A percentile compares a stretch with the other conserved stretches of the same genome.
Evolutionary conservation across 1,140 invertebrate species (phyloP).

Genomic region (Akabosia matsudoensis): DNA sequence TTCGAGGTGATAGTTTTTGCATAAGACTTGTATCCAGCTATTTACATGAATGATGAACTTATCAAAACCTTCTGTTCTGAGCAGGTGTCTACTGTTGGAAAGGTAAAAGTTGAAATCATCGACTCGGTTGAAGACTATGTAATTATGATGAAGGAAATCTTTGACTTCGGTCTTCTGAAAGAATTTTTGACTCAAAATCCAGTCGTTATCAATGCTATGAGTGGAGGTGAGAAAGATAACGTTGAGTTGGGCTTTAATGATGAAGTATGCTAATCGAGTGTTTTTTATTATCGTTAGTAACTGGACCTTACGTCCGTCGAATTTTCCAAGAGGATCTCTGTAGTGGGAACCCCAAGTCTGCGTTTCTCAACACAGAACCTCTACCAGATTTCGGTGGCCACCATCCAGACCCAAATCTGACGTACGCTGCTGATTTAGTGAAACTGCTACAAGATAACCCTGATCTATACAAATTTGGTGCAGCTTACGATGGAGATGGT

Average conservation of each 20-base stretch:
- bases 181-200: constrained; percentile 66
- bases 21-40: background rate
- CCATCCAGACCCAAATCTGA: constrained; percentile 98
- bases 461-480: constrained; percentile 87
- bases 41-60: background rate
- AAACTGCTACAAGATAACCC: constrained; percentile 62
- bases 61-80: background rate
- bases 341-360: constrained; percentile 60
- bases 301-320: constrained; percentile 87
- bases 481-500: constrained; percentile 89
- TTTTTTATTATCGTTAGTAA: constrained; percentile 64
- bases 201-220: constrained; percentile 88
- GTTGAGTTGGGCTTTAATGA: too few relatives aligned
- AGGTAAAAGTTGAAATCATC: constrained; percentile 83
- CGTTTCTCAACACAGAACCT: constrained; percentile 69
- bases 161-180: constrained; percentile 85
- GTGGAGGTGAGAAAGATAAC: constrained; percentile 70
- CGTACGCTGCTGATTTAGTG: constrained; percentile 87
- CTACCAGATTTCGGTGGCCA: constrained; percentile 92
- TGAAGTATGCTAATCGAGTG: background rate
- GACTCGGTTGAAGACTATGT: constrained; percentile 90
- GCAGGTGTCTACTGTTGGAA: background rate
- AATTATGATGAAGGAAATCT: constrained; percentile 91
- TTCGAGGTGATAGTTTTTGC: constrained; percentile 55
- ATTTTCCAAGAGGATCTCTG: constrained; percentile 87